Conservation (phyloP, 2,797 vertebrate species). For the Tapirus indicus region DNA sequence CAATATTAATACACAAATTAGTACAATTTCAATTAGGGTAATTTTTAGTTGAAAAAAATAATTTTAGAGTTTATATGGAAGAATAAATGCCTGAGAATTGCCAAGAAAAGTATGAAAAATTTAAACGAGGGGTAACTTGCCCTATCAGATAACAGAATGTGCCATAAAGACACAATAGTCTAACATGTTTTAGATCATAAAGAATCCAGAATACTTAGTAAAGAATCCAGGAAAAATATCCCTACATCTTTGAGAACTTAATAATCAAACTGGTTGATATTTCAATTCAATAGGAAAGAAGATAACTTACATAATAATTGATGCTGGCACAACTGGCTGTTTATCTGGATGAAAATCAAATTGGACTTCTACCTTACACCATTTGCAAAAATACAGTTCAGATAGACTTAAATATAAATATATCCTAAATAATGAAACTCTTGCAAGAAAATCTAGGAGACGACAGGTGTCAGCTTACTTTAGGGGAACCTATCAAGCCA, state of each 20-base stretch:
- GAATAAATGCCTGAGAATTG: not conserved
- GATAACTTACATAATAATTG: not conserved
- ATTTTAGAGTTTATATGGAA: not conserved
- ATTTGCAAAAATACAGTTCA: constrained; percentile 27
- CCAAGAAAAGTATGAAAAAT: constrained; percentile 9
- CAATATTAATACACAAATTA: not conserved
- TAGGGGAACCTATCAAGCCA: not conserved
- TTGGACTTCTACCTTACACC: not conserved
- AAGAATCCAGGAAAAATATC: not conserved
- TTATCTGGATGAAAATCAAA: constrained; percentile 38
- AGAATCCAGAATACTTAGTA: not conserved
- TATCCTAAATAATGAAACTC: not conserved
- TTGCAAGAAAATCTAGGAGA: not conserved
- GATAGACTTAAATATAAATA: not conserved
- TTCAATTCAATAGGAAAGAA: not conserved
- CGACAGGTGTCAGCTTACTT: not conserved
- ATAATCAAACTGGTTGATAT: not conserved
- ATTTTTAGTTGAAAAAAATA: not conserved
- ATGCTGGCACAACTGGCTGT: not conserved
- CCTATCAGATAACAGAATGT: not conserved
- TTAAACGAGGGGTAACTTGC: not conserved
- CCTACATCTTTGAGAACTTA: not conserved
- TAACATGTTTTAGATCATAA: not conserved
- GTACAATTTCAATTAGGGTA: not conserved
- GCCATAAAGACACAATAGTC: not conserved